phyloP scores from a whole-genome alignment of 1,140 invertebrate genomes.

The Drosophila punjabiensis region DNA sequence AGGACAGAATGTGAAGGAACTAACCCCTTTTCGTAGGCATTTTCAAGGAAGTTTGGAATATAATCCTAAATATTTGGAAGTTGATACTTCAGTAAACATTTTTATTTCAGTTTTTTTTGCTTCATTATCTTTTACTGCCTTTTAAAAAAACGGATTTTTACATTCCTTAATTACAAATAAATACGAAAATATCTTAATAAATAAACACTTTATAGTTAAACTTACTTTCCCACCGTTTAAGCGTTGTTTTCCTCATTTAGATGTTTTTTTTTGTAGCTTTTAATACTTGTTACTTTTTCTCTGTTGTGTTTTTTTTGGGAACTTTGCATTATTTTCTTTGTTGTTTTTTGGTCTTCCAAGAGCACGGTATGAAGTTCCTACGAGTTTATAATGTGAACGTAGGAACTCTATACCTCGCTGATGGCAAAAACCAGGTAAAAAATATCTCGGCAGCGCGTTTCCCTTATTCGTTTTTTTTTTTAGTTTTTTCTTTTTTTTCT shows the following conservation, averaged over 20 bases:
- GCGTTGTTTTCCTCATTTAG: neutral
- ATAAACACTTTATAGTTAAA: neutral
- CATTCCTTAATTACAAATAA: neutral
- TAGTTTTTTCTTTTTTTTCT: neutral
- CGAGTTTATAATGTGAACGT: slow-evolving; percentile 84
- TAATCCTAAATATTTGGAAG: no score
- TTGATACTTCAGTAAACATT: neutral
- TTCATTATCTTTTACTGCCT: neutral
- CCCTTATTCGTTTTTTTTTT: slow-evolving; percentile 23
- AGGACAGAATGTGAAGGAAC: neutral
- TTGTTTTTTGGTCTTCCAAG: slow-evolving; percentile 85
- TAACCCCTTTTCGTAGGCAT: neutral
- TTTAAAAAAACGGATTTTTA: neutral
- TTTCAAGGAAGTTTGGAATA: neutral
- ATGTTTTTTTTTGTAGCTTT: slow-evolving; percentile 5
- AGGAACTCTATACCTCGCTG: slow-evolving; percentile 86
- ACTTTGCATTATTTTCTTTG: slow-evolving; percentile 35
- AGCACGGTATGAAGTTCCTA: slow-evolving; percentile 86
- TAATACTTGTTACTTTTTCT: slow-evolving; percentile 27
- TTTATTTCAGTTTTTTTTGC: neutral
- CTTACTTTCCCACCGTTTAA: slow-evolving; percentile 28
- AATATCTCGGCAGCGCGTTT: slow-evolving; percentile 61
- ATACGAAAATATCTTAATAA: neutral
- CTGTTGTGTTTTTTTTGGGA: slow-evolving; percentile 8
- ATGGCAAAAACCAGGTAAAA: slow-evolving; percentile 85